Percentiles rank a stretch among this genome's conserved stretches.
Conservation (phyloP, 2,888 invertebrate species). For the Acleris emargana region DNA sequence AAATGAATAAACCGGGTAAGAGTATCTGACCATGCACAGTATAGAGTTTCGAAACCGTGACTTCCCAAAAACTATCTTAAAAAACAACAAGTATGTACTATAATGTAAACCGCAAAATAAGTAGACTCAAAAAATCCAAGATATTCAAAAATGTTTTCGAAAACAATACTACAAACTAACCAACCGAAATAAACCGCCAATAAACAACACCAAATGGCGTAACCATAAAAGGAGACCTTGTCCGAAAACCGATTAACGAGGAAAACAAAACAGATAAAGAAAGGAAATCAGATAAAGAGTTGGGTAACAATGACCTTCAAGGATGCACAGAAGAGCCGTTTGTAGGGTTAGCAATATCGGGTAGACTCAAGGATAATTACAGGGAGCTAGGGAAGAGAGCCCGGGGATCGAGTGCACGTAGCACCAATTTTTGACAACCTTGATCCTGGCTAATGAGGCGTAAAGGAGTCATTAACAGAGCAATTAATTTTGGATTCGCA, state of each 20-base stretch:
- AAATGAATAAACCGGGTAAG: too few species aligned
- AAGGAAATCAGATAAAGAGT: background rate
- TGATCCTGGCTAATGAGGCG: conserved; percentile 17
- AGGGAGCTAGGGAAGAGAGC: conserved; percentile 26
- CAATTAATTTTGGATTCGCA: conserved; percentile 6
- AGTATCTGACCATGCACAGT: too few species aligned
- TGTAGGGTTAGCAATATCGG: background rate
- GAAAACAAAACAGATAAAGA: background rate
- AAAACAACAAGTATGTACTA: too few species aligned
- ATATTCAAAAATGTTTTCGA: too few species aligned
- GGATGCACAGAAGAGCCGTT: conserved; percentile 1
- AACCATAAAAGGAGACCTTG: background rate
- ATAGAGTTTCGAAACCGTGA: too few species aligned
- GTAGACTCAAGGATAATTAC: conserved; percentile 44
- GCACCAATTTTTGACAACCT: conserved; percentile 29
- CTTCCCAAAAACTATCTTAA: too few species aligned
- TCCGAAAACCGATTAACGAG: background rate
- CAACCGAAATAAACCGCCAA: background rate
- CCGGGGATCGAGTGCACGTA: conserved; percentile 6
- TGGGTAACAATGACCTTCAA: conserved; percentile 8
- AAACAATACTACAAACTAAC: background rate
- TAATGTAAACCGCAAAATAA: too few species aligned
- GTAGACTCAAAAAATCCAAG: too few species aligned
- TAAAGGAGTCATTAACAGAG: conserved; percentile 20
- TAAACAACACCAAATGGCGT: background rate